A percentile compares a stretch with the other conserved stretches of the same genome.
These are phyloP conservation scores for Diloba caeruleocephala DNA, from an alignment of 2,888 invertebrate genomes.

Conservation along the genomic window DNA sequence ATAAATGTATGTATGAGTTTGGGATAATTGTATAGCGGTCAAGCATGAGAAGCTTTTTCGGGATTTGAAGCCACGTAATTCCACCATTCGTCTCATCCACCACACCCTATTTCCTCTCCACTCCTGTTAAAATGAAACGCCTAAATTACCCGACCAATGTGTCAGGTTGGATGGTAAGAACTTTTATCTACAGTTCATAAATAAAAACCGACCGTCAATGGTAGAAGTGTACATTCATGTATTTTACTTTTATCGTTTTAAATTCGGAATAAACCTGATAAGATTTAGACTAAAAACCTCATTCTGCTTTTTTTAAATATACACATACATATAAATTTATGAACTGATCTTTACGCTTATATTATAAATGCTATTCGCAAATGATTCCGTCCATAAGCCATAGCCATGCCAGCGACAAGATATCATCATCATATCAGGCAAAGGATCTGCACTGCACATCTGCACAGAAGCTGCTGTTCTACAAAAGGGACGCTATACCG, in stretches of 20 bases:
- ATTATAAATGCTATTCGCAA: too few relatives aligned
- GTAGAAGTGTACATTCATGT: background rate
- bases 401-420: too few relatives aligned
- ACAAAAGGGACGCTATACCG: too few relatives aligned
- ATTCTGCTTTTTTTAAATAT: too few relatives aligned
- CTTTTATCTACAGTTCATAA: slow-evolving; percentile 2
- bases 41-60: slow-evolving; percentile 3
- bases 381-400: too few relatives aligned
- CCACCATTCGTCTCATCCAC: slow-evolving; percentile 6
- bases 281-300: too few relatives aligned
- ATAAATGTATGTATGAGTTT: slow-evolving; percentile 5
- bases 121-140: slow-evolving; percentile 4
- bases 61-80: slow-evolving; percentile 13
- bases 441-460: too few relatives aligned
- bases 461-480: too few relatives aligned
- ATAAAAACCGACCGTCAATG: slow-evolving; percentile 10
- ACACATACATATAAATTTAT: too few relatives aligned
- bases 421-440: too few relatives aligned
- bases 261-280: slow-evolving; percentile 8
- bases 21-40: slow-evolving; percentile 5
- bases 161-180: slow-evolving; percentile 4
- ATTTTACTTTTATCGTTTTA: slow-evolving; percentile 21
- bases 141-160: slow-evolving; percentile 3
- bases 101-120: slow-evolving; percentile 17
- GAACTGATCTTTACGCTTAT: too few relatives aligned